A percentile compares a stretch with the other conserved stretches of the same genome.
These are phyloP conservation scores for Leptinotarsa texana DNA, from an alignment of 1,140 invertebrate species.

Conservation along the genomic window DNA sequence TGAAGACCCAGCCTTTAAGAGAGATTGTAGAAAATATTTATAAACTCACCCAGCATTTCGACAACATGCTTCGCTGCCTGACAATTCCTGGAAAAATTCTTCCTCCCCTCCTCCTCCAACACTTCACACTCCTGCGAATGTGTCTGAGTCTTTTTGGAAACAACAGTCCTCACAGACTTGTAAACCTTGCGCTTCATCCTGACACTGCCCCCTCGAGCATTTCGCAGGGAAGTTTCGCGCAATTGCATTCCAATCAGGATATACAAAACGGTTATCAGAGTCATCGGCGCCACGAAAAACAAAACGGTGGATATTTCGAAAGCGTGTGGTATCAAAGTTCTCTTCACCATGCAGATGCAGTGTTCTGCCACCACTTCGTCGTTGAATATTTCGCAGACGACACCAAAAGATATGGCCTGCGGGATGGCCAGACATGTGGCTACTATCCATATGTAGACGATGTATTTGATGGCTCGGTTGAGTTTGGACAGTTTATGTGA, in stretches of 20 bases:
- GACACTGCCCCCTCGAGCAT: conserved; percentile 44
- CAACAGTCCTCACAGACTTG: conserved; percentile 29
- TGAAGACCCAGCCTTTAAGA: background rate
- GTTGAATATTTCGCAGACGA: conserved; percentile 59
- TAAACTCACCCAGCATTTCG: conserved; percentile 66
- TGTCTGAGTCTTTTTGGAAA: conserved; percentile 32
- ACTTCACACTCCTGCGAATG: conserved; percentile 24
- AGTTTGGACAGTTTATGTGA: conserved; percentile 84
- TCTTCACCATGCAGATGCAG: conserved; percentile 48
- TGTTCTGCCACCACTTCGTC: conserved; percentile 61
- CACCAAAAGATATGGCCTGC: conserved; percentile 74
- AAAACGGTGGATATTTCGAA: conserved; percentile 75
- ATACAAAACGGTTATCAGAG: conserved; percentile 65
- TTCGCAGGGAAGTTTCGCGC: conserved; percentile 56
- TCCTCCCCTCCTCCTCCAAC: conserved; percentile 46
- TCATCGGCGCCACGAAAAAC: conserved; percentile 80
- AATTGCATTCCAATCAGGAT: conserved; percentile 71
- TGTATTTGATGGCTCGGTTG: conserved; percentile 71
- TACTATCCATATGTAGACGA: conserved; percentile 70
- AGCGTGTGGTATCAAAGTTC: conserved; percentile 62
- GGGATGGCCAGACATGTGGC: conserved; percentile 79
- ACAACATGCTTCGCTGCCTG: conserved; percentile 62
- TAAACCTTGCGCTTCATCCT: conserved; percentile 41
- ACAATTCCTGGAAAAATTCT: conserved; percentile 60
- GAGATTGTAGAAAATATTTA: conserved; percentile 26